Percentiles rank a stretch among this genome's conserved stretches.
Evolutionary conservation across 1,140 invertebrate genomes (phyloP).

Genomic region (Physella acuta): DNA sequence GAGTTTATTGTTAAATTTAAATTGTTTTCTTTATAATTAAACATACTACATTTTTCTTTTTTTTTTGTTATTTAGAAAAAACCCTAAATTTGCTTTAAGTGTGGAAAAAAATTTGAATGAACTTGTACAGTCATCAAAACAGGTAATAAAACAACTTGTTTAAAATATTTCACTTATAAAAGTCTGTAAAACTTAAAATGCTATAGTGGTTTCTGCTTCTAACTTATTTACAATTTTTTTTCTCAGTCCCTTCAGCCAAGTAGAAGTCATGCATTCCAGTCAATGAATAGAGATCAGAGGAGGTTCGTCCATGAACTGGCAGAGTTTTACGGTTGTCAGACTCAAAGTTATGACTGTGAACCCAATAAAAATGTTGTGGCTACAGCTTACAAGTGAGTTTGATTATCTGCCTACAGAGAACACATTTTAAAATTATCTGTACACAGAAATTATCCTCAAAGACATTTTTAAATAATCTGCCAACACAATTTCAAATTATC

Average conservation of each 20-base stretch:
- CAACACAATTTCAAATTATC: too few species aligned
- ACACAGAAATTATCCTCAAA: too few species aligned
- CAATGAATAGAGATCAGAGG: constrained; percentile 89
- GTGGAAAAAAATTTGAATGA: constrained; percentile 83
- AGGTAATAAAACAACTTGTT: constrained; percentile 61
- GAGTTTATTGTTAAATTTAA: too few species aligned
- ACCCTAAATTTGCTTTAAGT: constrained; percentile 77
- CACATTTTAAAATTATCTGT: too few species aligned
- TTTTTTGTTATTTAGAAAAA: constrained; percentile 59
- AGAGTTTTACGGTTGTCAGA: constrained; percentile 90
- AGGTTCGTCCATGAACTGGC: constrained; percentile 90
- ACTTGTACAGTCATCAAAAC: constrained; percentile 84
- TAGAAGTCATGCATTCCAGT: constrained; percentile 85
- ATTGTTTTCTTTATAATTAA: too few species aligned
- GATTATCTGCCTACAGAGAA: too few species aligned
- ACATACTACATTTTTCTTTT: constrained; percentile 14
- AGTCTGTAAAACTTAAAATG: too few species aligned
- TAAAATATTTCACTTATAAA: too few species aligned
- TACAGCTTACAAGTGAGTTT: constrained; percentile 73
- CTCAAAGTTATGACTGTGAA: constrained; percentile 89
- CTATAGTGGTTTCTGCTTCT: too few species aligned
- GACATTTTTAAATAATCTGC: too few species aligned
- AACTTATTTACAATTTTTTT: constrained; percentile 9
- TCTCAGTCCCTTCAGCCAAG: constrained; percentile 78
- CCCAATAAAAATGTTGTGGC: constrained; percentile 93